These are phyloP conservation scores for Cosmia pyralina DNA, from an alignment of 2,888 invertebrate genomes.

Conservation along the genomic window DNA sequence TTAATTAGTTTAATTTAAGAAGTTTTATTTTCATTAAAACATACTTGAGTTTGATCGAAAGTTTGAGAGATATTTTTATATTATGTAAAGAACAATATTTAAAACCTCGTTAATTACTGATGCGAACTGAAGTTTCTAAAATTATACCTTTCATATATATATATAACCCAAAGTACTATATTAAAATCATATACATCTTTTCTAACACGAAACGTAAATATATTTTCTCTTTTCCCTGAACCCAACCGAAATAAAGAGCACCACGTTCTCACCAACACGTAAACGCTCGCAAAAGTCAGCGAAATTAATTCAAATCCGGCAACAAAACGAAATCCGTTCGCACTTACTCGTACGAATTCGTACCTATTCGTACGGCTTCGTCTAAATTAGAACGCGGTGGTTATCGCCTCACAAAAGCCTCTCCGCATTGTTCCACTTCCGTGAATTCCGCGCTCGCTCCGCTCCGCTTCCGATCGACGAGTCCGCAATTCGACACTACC, in stretches of 20 bases:
- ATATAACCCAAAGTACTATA: not conserved
- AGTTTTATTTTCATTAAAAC: not conserved
- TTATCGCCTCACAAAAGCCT: conserved; percentile 69
- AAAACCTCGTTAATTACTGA: not conserved
- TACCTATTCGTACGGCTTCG: conserved; percentile 41
- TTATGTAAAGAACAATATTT: not conserved
- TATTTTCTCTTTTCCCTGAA: not conserved
- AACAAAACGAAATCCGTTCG: conserved; percentile 46
- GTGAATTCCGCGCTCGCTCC: conserved; percentile 62
- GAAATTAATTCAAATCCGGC: conserved; percentile 41
- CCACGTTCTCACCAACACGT: conserved; percentile 14
- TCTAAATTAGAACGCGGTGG: conserved; percentile 64
- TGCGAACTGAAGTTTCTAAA: not conserved
- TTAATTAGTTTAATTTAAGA: not conserved
- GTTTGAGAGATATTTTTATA: not conserved
- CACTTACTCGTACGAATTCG: conserved; percentile 35
- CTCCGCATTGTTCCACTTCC: conserved; percentile 68
- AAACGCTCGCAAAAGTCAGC: conserved; percentile 36
- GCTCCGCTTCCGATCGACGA: conserved; percentile 67
- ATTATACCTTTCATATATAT: too few relatives aligned
- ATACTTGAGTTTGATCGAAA: not conserved
- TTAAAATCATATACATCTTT: not conserved
- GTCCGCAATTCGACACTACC: conserved; percentile 49
- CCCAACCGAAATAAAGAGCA: not conserved
- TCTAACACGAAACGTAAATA: not conserved